A percentile compares a stretch with the other conserved stretches of the same genome.
Conservation (phyloP, 2,113 vertebrate species). For the Oostethus manadensis region DNA sequence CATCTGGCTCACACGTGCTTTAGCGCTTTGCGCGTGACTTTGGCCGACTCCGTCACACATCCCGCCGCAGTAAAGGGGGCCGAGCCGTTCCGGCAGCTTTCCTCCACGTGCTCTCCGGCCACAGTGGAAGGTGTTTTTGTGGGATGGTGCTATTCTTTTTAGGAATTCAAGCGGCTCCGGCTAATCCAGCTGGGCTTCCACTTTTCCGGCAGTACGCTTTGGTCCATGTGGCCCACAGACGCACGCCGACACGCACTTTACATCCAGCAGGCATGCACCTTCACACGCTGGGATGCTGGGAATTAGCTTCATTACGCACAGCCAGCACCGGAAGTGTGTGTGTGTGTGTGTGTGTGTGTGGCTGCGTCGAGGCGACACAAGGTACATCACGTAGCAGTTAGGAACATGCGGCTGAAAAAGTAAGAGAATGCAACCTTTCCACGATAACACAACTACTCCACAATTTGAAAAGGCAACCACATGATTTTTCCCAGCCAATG, state of each 20-base stretch:
- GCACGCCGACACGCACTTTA: slow-evolving; percentile 19
- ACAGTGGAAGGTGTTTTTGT: slow-evolving; percentile 15
- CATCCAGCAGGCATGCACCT: too few species aligned
- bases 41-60: slow-evolving; percentile 51
- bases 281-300: too few species aligned
- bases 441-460: too few species aligned
- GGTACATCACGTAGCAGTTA: too few species aligned
- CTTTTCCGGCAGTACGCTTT: slow-evolving; percentile 18
- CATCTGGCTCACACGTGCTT: slow-evolving; percentile 72
- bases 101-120: slow-evolving; percentile 16
- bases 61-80: slow-evolving; percentile 31
- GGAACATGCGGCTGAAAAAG: too few species aligned
- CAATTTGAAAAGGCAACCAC: too few species aligned
- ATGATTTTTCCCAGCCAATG: too few species aligned
- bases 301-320: too few species aligned
- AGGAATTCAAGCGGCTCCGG: slow-evolving; percentile 36
- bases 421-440: too few species aligned
- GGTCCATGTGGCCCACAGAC: slow-evolving; percentile 44
- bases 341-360: too few species aligned
- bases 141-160: slow-evolving; percentile 33
- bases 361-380: too few species aligned
- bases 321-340: too few species aligned
- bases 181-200: slow-evolving; percentile 31
- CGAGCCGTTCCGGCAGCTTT: slow-evolving; percentile 13
- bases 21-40: slow-evolving; percentile 45